phyloP scores from a whole-genome alignment of 2,888 invertebrate species.

The Hypolimnas misippus region DNA sequence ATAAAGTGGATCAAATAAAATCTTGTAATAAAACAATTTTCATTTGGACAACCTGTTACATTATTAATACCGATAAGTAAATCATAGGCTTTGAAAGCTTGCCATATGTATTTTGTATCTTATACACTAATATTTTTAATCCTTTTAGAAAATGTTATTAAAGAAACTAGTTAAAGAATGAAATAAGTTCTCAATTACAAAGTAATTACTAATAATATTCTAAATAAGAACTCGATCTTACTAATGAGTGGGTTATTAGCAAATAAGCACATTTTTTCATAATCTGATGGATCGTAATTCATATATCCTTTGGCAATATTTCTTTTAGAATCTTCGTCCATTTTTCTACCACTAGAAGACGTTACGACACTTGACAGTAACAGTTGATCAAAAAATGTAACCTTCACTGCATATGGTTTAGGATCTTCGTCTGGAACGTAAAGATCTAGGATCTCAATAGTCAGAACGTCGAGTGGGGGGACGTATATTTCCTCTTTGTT shows the following conservation, averaged over 20 bases:
- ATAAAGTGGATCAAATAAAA: too few species aligned
- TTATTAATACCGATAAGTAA: too few species aligned
- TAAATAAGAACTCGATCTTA: slow-evolving; percentile 45
- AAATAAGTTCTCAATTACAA: background rate
- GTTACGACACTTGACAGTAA: slow-evolving; percentile 55
- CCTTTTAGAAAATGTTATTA: too few species aligned
- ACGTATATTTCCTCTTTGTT: slow-evolving; percentile 45
- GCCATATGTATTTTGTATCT: too few species aligned
- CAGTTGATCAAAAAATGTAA: slow-evolving; percentile 62
- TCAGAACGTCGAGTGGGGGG: slow-evolving; percentile 54
- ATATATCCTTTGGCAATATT: slow-evolving; percentile 56
- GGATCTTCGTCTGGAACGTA: slow-evolving; percentile 54
- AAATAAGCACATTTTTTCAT: slow-evolving; percentile 69
- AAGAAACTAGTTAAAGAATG: too few species aligned
- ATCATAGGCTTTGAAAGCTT: too few species aligned
- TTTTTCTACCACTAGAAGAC: slow-evolving; percentile 51
- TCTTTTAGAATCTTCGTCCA: slow-evolving; percentile 26
- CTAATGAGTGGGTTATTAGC: slow-evolving; percentile 70
- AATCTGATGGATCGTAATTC: slow-evolving; percentile 70
- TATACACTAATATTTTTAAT: too few species aligned
- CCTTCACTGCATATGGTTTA: slow-evolving; percentile 53
- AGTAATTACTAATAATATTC: background rate
- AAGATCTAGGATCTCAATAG: slow-evolving; percentile 57
- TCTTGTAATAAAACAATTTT: too few species aligned
- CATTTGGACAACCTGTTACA: too few species aligned